Evolutionary conservation across 2,797 vertebrate genomes (phyloP).

Genomic region (Euphonia xanthogaster): DNA sequence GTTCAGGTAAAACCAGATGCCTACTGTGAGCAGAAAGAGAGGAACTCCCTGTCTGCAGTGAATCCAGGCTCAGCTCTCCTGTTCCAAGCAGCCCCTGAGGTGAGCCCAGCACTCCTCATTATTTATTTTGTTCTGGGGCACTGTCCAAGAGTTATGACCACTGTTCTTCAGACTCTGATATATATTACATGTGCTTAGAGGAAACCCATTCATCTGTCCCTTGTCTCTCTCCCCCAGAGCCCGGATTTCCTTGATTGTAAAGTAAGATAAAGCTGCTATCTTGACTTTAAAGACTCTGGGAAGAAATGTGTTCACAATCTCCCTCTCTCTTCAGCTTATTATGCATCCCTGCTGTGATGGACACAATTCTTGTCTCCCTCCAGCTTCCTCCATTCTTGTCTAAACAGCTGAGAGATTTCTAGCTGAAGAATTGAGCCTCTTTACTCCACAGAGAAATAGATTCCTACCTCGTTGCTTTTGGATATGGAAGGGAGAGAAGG

Average conservation of each 20-base stretch:
- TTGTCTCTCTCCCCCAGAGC: constrained; percentile 55
- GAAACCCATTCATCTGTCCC: constrained; percentile 65
- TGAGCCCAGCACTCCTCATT: not conserved
- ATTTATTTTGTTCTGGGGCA: constrained; percentile 65
- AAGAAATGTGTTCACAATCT: constrained; percentile 54
- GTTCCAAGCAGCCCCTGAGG: not conserved
- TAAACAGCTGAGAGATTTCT: not conserved
- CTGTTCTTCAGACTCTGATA: constrained; percentile 47
- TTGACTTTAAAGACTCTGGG: constrained; percentile 57
- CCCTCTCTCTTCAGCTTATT: not conserved
- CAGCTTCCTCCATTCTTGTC: not conserved
- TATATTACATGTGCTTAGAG: constrained; percentile 63
- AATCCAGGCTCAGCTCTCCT: not conserved
- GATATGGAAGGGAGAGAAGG: not conserved
- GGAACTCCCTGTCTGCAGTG: not conserved
- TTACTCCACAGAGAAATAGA: not conserved
- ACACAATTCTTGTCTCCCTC: not conserved
- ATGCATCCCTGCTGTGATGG: not conserved
- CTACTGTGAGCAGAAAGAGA: not conserved
- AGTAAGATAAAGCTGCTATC: constrained; percentile 59
- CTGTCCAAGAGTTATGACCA: constrained; percentile 54
- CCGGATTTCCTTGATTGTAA: constrained; percentile 56
- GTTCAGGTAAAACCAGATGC: not conserved
- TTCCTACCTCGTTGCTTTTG: not conserved
- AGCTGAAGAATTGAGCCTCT: not conserved